phyloP scores from a whole-genome alignment of 2,888 invertebrate species.

The Cantharis flavilabris region DNA sequence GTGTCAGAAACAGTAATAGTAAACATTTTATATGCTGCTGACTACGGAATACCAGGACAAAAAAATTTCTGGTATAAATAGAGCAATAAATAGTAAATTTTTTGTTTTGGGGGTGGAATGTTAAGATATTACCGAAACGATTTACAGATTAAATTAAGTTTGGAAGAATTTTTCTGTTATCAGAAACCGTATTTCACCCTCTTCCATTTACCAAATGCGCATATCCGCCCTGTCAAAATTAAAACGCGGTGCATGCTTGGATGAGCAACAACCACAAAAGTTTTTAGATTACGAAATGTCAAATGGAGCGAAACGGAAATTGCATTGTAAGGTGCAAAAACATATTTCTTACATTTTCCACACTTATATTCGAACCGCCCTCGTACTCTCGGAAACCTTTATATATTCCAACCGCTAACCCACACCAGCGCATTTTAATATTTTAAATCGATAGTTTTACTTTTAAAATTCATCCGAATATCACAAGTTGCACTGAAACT shows the following conservation, averaged over 20 bases:
- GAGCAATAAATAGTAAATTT: neutral
- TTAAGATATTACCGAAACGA: neutral
- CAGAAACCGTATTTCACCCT: neutral
- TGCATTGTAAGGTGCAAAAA: neutral
- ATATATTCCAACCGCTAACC: neutral
- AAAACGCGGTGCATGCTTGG: neutral
- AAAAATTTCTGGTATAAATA: neutral
- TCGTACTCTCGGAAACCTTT: neutral
- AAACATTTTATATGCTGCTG: neutral
- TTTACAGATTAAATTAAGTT: neutral
- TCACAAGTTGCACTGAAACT: conserved; percentile 10
- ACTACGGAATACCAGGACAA: neutral
- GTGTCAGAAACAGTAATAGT: neutral
- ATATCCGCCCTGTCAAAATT: neutral
- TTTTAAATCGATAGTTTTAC: neutral
- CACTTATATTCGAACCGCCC: neutral
- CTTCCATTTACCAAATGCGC: neutral
- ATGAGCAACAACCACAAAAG: neutral
- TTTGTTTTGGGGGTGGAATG: neutral
- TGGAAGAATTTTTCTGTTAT: neutral
- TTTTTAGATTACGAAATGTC: neutral
- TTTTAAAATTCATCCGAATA: conserved; percentile 3
- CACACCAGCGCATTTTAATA: neutral
- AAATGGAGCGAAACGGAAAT: neutral
- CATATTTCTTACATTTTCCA: neutral